Percentiles rank a stretch among this genome's conserved stretches.
Conservation (phyloP, 2,888 invertebrate species). For the Willowsia nigromaculata region DNA sequence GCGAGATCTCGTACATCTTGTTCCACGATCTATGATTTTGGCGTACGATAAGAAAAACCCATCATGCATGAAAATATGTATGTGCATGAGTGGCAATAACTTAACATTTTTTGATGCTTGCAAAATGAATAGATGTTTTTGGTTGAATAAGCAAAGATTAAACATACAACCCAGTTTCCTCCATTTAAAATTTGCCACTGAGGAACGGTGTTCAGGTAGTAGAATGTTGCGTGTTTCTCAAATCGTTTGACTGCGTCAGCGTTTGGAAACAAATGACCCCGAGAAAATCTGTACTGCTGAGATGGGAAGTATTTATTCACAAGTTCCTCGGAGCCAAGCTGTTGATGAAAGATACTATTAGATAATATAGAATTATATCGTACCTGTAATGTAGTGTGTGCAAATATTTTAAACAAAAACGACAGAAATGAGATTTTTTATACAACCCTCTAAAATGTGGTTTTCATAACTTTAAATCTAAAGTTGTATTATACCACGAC, state of each 20-base stretch:
- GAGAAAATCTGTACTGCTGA: constrained; percentile 79
- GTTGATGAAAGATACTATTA: not conserved
- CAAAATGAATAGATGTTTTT: too few relatives aligned
- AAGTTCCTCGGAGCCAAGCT: constrained; percentile 78
- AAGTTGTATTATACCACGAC: too few relatives aligned
- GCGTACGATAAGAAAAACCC: not conserved
- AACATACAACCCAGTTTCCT: constrained; percentile 82
- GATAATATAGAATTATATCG: too few relatives aligned
- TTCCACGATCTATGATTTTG: constrained; percentile 80
- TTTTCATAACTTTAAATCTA: too few relatives aligned
- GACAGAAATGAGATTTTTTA: not conserved
- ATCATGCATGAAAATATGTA: not conserved
- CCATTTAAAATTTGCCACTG: constrained; percentile 86
- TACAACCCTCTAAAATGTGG: too few relatives aligned
- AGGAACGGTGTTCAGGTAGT: constrained; percentile 85
- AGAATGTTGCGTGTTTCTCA: constrained; percentile 84
- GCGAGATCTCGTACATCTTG: constrained; percentile 81
- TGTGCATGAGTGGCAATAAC: too few relatives aligned
- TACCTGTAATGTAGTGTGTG: too few relatives aligned
- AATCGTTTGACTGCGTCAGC: constrained; percentile 84
- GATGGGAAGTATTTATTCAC: constrained; percentile 78
- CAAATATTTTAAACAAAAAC: too few relatives aligned
- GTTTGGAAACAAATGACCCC: constrained; percentile 85
- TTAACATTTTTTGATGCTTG: too few relatives aligned
- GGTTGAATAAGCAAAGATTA: too few relatives aligned